Evolutionary conservation across 2,888 invertebrate species (phyloP).

Genomic region (Hemaris fuciformis): DNA sequence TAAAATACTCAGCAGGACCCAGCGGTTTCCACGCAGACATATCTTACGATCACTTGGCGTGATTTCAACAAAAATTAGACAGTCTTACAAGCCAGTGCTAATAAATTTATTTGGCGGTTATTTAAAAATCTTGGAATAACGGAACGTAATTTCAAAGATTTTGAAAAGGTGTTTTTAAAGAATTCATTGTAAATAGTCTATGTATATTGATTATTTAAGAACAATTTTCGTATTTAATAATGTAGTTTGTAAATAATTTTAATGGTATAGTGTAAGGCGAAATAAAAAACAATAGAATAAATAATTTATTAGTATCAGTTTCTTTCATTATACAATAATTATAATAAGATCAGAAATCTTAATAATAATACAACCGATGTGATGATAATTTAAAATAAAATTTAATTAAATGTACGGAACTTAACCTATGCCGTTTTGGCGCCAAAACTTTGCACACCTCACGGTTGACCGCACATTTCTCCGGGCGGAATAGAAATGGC

Average conservation of each 20-base stretch:
- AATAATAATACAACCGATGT: not conserved
- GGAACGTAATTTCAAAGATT: no score
- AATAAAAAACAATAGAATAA: slow-evolving; percentile 34
- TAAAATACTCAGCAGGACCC: slow-evolving; percentile 88
- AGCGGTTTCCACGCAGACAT: slow-evolving; percentile 90
- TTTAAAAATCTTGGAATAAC: not conserved
- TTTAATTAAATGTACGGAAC: not conserved
- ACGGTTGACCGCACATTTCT: not conserved
- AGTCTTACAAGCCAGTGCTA: not conserved
- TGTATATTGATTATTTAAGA: not conserved
- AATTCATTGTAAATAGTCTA: not conserved
- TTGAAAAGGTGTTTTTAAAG: no score
- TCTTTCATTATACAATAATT: not conserved
- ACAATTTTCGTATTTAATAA: not conserved
- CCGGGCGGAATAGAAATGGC: slow-evolving; percentile 5
- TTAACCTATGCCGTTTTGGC: not conserved
- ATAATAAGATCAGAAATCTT: not conserved
- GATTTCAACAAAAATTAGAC: no score
- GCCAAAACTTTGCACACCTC: not conserved
- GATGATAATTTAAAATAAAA: not conserved
- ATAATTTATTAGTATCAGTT: slow-evolving; percentile 1
- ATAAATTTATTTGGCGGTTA: not conserved
- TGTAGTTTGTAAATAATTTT: not conserved
- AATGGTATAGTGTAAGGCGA: not conserved
- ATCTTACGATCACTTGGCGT: slow-evolving; percentile 75